Percentiles rank a stretch among this genome's conserved stretches.
Evolutionary conservation across 2,113 vertebrate species (phyloP).

Genomic region (Melanotaenia duboulayi): DNA sequence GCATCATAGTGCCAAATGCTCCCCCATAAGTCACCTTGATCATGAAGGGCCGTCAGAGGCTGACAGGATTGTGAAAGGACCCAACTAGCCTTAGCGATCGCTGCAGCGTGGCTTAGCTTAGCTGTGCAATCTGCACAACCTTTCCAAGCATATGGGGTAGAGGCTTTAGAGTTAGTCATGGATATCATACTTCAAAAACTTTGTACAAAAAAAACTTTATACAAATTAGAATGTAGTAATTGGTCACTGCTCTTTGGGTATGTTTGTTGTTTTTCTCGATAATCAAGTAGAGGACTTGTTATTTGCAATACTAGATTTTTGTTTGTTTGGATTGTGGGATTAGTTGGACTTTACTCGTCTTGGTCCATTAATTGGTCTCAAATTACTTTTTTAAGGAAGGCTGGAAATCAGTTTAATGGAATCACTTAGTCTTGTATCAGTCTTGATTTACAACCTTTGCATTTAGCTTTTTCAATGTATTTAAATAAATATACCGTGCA

Average conservation of each 20-base stretch:
- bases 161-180: slow-evolving; percentile 20
- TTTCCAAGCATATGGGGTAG: neutral
- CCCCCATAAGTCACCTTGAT: slow-evolving; percentile 82
- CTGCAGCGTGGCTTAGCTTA: slow-evolving; percentile 44
- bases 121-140: slow-evolving; percentile 34
- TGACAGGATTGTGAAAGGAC: slow-evolving; percentile 63
- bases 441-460: neutral
- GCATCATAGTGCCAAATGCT: slow-evolving; percentile 59
- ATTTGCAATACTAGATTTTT: neutral
- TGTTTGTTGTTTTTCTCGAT: neutral
- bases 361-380: neutral
- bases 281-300: neutral
- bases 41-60: slow-evolving; percentile 57
- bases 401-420: slow-evolving; percentile 10
- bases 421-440: neutral
- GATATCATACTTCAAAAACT: slow-evolving; percentile 5
- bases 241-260: neutral
- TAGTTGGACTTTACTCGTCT: neutral
- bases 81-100: slow-evolving; percentile 55
- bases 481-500: neutral
- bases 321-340: neutral
- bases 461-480: neutral
- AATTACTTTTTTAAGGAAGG: neutral
- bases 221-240: slow-evolving; percentile 2
- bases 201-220: neutral